Percentiles rank a stretch among this genome's conserved stretches.
phyloP scores from a whole-genome alignment of 2,888 invertebrate species.

The Chorisops tibialis region DNA sequence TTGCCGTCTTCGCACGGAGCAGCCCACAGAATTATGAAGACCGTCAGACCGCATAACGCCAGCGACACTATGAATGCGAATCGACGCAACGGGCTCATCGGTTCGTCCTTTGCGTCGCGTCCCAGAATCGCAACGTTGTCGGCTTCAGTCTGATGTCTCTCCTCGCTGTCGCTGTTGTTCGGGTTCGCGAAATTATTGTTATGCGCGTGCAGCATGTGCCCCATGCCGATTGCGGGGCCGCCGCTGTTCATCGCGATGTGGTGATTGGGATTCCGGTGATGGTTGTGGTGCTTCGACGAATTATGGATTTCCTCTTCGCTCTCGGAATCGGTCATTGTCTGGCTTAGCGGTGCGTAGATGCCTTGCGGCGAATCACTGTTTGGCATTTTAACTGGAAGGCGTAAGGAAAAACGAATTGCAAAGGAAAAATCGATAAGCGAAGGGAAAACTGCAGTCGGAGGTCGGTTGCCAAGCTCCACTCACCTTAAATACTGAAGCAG shows the following conservation, averaged over 20 bases:
- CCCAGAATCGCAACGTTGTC: constrained; percentile 51
- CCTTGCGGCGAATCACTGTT: constrained; percentile 54
- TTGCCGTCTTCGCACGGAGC: constrained; percentile 70
- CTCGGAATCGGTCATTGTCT: constrained; percentile 73
- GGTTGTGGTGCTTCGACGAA: constrained; percentile 37
- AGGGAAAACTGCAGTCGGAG: not conserved
- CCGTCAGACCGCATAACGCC: constrained; percentile 65
- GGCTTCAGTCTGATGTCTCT: constrained; percentile 43
- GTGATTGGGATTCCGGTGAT: constrained; percentile 36
- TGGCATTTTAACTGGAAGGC: constrained; percentile 48
- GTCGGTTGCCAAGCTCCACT: constrained; percentile 2
- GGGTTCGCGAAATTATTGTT: constrained; percentile 43
- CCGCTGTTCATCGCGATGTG: constrained; percentile 40
- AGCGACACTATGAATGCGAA: constrained; percentile 69
- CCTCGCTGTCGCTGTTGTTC: constrained; percentile 48
- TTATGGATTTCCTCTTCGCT: constrained; percentile 66
- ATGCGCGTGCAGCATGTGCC: constrained; percentile 10
- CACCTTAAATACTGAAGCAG: constrained; percentile 41
- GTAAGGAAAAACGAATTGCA: not conserved
- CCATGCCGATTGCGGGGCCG: constrained; percentile 26
- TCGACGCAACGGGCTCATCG: constrained; percentile 66
- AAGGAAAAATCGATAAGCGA: constrained; percentile 14
- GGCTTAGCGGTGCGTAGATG: constrained; percentile 72
- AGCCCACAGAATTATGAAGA: constrained; percentile 71
- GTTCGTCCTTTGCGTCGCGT: constrained; percentile 52